Percentiles rank a stretch among this genome's conserved stretches.
Evolutionary conservation across 1,140 invertebrate genomes (phyloP).

Genomic region (Orchestia grillus): DNA sequence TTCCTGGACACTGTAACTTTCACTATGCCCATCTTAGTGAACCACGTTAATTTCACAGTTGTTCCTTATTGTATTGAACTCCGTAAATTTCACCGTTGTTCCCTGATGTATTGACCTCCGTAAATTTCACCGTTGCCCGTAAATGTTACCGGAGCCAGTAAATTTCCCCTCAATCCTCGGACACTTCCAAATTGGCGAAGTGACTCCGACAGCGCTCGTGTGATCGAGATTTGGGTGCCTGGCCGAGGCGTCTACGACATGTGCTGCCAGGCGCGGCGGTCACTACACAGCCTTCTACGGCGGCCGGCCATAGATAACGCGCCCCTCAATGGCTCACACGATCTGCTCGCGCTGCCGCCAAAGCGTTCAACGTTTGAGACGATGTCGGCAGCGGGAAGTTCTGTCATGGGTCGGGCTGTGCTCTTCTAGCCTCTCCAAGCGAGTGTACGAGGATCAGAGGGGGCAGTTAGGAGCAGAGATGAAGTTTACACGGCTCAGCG

Average conservation of each 20-base stretch:
- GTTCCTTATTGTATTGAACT: not conserved
- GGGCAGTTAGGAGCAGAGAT: not conserved
- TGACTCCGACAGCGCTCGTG: not conserved
- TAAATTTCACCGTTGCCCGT: not conserved
- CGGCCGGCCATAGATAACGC: not conserved
- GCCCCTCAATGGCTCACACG: not conserved
- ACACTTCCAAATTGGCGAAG: not conserved
- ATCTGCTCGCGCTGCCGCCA: not conserved
- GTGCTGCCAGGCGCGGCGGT: not conserved
- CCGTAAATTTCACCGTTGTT: not conserved
- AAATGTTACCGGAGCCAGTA: not conserved
- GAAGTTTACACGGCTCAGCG: not conserved
- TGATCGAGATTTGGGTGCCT: not conserved
- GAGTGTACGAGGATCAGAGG: not conserved
- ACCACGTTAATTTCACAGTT: not conserved
- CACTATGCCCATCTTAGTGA: too few species aligned
- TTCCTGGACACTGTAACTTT: too few species aligned
- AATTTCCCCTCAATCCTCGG: not conserved
- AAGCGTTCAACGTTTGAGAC: not conserved
- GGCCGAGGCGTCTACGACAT: not conserved
- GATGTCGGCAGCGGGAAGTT: not conserved
- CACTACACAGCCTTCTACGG: not conserved
- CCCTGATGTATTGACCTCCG: not conserved
- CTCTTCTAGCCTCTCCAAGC: not conserved
- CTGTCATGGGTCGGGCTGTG: not conserved